Evolutionary conservation across 2,888 invertebrate species (phyloP), one percentile per base, ranked within the genome.

Genomic region (Synanthedon andrenaeformis): DNA sequence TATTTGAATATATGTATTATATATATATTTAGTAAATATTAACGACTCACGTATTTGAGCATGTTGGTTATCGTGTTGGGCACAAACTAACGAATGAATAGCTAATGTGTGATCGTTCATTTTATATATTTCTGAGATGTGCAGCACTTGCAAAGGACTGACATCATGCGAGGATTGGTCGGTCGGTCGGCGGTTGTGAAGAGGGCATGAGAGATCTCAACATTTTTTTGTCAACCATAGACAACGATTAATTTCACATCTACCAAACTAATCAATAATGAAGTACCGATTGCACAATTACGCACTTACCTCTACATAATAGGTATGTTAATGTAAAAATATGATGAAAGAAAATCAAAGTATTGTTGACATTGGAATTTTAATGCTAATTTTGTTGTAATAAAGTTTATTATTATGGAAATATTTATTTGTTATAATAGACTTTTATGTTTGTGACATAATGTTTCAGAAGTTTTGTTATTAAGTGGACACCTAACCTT

Each of bases 41-140:
- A 58, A 54, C 56, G 53, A 86, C 86, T 87, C 77, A 87, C 87
- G 84, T 85, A 85, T 87, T 83, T 87, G 62, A 85, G 72, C 87
- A 87, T 87, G 77, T 63, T 83, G 82, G 79, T 81, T 71, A 77
- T 79, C 83, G 75, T 77, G 72, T 74, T 74, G 84, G 81, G 81
- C 79, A 81, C 82, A 81, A 77, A 78, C 76, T 80, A 81, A 82
- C 84, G 87, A 87, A 84, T 87, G 86, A 84, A 75, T 83, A 77
- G 74, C 70, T 77, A 74, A 66, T 79, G 77, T 74, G 69, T 60
- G 74, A 66, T 72, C 75, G 77, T 76, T 73, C 84, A 74, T 82
- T 82, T 81, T 86, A 83, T 87, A 86, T 81, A 74, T 78, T 75
- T 74, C 76, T 65, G 69, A 70, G 69, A 70, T 72, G 72, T 77